These are phyloP conservation scores for Prietella phreatophila DNA, from an alignment of 2,113 vertebrate genomes.

Conservation along the genomic window DNA sequence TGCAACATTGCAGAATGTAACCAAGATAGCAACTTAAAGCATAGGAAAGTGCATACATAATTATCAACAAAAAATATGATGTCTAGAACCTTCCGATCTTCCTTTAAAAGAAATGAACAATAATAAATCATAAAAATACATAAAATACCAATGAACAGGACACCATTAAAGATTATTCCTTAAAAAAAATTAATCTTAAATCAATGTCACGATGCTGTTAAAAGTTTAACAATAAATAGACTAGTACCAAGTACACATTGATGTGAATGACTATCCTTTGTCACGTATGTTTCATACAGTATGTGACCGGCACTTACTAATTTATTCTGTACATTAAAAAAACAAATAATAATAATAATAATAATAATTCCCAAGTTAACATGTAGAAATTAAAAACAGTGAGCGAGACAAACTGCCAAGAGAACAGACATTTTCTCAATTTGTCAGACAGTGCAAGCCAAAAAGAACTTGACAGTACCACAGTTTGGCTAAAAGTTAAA, in stretches of 20 bases:
- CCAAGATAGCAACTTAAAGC: slow-evolving; percentile 31
- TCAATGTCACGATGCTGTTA: not conserved
- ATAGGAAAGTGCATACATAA: slow-evolving; percentile 37
- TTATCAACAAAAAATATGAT: not conserved
- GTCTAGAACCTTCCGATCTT: not conserved
- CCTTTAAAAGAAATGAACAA: not conserved
- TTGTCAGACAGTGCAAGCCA: slow-evolving; percentile 26
- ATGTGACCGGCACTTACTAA: slow-evolving; percentile 51
- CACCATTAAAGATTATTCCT: slow-evolving; percentile 10
- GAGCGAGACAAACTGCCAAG: slow-evolving; percentile 10
- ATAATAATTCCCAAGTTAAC: not conserved
- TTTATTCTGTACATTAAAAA: slow-evolving; percentile 17
- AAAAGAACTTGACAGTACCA: slow-evolving; percentile 38
- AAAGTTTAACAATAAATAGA: slow-evolving; percentile 41
- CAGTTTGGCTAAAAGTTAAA: slow-evolving; percentile 24
- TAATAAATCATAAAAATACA: slow-evolving; percentile 4
- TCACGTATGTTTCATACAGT: slow-evolving; percentile 34
- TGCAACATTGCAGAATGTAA: slow-evolving; percentile 37
- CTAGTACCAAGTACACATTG: slow-evolving; percentile 24
- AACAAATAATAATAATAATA: not conserved
- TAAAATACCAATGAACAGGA: not conserved
- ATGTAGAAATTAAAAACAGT: not conserved
- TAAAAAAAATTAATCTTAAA: not conserved
- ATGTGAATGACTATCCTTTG: slow-evolving; percentile 18
- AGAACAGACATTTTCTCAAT: slow-evolving; percentile 18